phyloP scores from a whole-genome alignment of 2,113 vertebrate species.

The Gallinago media region DNA sequence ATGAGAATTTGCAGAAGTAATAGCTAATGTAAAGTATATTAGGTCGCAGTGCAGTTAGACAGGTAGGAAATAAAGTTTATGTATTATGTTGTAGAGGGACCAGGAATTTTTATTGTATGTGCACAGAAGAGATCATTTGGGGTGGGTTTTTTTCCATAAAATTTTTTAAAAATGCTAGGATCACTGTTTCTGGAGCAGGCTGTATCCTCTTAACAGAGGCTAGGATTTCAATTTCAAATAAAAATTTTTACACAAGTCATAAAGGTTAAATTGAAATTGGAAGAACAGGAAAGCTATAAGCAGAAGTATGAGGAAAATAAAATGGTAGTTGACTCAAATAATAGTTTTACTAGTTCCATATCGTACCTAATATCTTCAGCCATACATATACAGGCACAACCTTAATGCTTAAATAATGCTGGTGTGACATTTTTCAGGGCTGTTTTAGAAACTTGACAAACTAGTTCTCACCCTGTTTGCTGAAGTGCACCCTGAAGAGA shows the following conservation, averaged over 20 bases:
- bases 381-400: background rate
- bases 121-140: background rate
- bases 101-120: background rate
- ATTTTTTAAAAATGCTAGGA: background rate
- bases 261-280: background rate
- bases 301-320: background rate
- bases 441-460: background rate
- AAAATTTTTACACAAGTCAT: background rate
- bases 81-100: background rate
- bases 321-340: background rate
- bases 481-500: background rate
- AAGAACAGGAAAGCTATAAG: background rate
- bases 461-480: background rate
- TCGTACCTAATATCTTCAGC: background rate
- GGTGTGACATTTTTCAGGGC: accelerated
- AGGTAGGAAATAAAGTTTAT: slow-evolving; percentile 56
- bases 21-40: slow-evolving; percentile 63
- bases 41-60: background rate
- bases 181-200: background rate
- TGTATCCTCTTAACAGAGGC: background rate
- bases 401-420: background rate
- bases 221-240: background rate
- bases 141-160: background rate
- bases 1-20: slow-evolving; percentile 69
- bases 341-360: background rate